These are phyloP conservation scores for Tachysurus vachellii DNA, from an alignment of 2,113 vertebrate species.

Conservation along the genomic window DNA sequence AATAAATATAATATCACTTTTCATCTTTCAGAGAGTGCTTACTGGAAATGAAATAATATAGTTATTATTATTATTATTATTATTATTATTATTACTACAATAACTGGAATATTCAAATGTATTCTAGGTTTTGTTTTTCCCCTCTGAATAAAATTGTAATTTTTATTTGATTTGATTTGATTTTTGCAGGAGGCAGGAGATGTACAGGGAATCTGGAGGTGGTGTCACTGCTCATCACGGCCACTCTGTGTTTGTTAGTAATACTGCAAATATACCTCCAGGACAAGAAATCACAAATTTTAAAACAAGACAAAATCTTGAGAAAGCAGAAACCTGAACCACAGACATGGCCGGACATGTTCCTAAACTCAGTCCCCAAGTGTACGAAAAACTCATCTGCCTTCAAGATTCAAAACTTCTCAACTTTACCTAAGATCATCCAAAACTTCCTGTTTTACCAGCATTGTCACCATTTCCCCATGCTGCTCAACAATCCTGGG, in stretches of 20 bases:
- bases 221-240: not conserved
- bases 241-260: not conserved
- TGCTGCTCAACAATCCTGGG: slow-evolving; percentile 67
- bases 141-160: not conserved
- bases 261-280: not conserved
- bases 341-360: not conserved
- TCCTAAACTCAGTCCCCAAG: not conserved
- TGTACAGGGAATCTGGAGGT: not conserved
- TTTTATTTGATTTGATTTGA: not conserved
- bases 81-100: no score
- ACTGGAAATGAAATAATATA: not conserved
- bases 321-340: not conserved
- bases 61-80: no score
- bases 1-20: not conserved
- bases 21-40: not conserved
- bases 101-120: no score
- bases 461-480: slow-evolving; percentile 77
- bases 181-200: not conserved
- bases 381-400: slow-evolving; percentile 65
- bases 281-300: not conserved
- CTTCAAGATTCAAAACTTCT: slow-evolving; percentile 62
- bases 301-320: not conserved
- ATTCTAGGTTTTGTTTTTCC: not conserved
- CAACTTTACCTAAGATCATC: slow-evolving; percentile 63
- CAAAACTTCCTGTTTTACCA: slow-evolving; percentile 75